These are phyloP conservation scores for Drosophila virilis DNA, from an alignment of 1,140 invertebrate genomes.

Conservation along the genomic window DNA sequence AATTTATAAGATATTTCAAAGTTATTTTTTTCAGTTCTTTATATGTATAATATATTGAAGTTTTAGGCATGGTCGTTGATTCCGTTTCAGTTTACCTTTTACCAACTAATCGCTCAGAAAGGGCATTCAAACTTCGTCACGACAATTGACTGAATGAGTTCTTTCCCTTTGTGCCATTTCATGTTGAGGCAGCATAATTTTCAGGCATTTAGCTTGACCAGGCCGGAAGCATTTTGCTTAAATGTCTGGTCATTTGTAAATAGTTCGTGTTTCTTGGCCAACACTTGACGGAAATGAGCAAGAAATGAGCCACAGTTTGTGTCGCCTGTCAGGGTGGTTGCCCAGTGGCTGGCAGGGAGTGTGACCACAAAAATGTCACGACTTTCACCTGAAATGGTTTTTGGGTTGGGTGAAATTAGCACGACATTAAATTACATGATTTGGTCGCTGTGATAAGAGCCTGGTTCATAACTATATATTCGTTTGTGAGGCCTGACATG, in stretches of 20 bases:
- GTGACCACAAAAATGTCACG: constrained; percentile 69
- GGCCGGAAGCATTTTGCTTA: constrained; percentile 79
- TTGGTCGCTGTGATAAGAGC: constrained; percentile 65
- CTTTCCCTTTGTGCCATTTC: constrained; percentile 48
- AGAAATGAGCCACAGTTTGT: constrained; percentile 64
- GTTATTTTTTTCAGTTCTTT: too few species aligned
- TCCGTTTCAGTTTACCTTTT: too few species aligned
- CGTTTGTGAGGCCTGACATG: constrained; percentile 63
- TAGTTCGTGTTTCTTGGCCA: constrained; percentile 73
- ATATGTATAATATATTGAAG: too few species aligned
- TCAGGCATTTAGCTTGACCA: constrained; percentile 70
- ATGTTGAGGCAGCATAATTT: constrained; percentile 76
- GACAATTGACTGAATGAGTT: too few species aligned
- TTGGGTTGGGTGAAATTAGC: constrained; percentile 67
- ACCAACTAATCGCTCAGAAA: not conserved
- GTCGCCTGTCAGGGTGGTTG: constrained; percentile 1
- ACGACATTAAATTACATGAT: constrained; percentile 84
- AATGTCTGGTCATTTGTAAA: constrained; percentile 82
- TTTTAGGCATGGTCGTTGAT: too few species aligned
- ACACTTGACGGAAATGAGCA: constrained; percentile 81
- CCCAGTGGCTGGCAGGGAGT: not conserved
- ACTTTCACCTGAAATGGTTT: constrained; percentile 62
- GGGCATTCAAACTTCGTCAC: constrained; percentile 17
- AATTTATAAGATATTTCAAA: too few species aligned
- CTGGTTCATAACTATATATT: constrained; percentile 18